These are phyloP conservation scores for Sandelia bainsii DNA, from an alignment of 2,797 vertebrate species.

Conservation along the genomic window DNA sequence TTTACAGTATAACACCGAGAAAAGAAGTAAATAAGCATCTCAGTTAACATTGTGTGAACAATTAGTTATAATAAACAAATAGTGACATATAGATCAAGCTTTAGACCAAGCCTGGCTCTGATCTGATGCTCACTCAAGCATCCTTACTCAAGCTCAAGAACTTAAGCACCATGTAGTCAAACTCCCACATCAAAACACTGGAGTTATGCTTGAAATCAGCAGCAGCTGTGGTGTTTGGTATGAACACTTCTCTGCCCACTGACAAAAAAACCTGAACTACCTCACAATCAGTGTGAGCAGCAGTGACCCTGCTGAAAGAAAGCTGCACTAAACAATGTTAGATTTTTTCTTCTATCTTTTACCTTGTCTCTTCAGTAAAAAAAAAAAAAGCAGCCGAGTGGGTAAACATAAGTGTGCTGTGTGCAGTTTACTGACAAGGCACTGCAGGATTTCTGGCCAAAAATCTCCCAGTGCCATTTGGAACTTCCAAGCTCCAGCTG, in stretches of 20 bases:
- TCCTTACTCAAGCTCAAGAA: background rate
- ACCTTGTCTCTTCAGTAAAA: background rate
- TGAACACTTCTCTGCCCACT: background rate
- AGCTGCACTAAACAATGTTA: background rate
- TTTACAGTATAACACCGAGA: too few species aligned
- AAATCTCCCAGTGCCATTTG: background rate
- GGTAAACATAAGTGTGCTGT: slow-evolving; percentile 22
- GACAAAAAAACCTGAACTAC: background rate
- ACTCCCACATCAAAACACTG: background rate
- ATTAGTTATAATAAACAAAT: too few species aligned
- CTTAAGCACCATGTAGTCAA: background rate
- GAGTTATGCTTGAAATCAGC: background rate
- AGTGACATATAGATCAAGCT: too few species aligned
- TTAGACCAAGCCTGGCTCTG: too few species aligned
- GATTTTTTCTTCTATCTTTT: slow-evolving; percentile 11
- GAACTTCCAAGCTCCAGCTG: slow-evolving; percentile 3
- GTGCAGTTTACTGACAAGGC: slow-evolving; percentile 27
- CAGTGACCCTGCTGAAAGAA: background rate
- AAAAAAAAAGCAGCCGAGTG: background rate
- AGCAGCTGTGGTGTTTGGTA: background rate
- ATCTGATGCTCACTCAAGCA: background rate
- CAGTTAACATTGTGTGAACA: too few species aligned
- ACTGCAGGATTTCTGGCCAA: slow-evolving; percentile 17
- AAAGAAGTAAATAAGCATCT: too few species aligned
- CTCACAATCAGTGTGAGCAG: slow-evolving; percentile 4